Evolutionary conservation across 2,113 vertebrate species (phyloP).

Genomic region (Chlorodrepanis virens): DNA sequence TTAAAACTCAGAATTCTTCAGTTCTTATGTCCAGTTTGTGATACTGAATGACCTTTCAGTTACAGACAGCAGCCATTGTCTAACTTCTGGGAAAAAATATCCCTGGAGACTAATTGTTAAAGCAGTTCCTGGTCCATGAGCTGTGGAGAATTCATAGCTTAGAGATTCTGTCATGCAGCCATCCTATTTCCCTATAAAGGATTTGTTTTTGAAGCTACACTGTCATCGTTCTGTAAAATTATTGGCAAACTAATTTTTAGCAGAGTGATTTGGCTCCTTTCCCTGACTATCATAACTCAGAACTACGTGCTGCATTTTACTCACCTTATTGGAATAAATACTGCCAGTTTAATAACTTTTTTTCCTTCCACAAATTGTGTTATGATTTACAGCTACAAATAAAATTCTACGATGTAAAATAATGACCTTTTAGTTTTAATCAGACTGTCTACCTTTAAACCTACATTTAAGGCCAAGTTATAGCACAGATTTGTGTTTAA

Average conservation of each 20-base stretch:
- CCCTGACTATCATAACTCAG: conserved; percentile 60
- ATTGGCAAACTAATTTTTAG: conserved; percentile 78
- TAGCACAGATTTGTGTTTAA: conserved; percentile 32
- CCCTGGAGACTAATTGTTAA: conserved; percentile 69
- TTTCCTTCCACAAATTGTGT: conserved; percentile 58
- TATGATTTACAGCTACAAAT: conserved; percentile 65
- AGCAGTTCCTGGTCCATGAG: conserved; percentile 64
- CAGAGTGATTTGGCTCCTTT: conserved; percentile 59
- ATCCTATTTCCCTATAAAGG: conserved; percentile 73
- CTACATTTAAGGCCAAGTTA: conserved; percentile 53
- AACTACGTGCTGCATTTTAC: conserved; percentile 57
- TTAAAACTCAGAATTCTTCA: background rate
- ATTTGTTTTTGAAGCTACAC: conserved; percentile 70
- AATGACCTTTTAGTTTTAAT: conserved; percentile 63
- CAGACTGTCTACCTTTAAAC: conserved; percentile 47
- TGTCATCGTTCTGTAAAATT: conserved; percentile 75
- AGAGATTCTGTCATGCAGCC: conserved; percentile 67
- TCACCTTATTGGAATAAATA: conserved; percentile 72
- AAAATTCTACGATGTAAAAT: conserved; percentile 55
- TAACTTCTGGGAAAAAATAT: conserved; percentile 62
- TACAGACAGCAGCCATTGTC: conserved; percentile 41
- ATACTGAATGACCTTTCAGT: conserved; percentile 30
- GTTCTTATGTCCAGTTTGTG: conserved; percentile 7
- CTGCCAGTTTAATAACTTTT: conserved; percentile 62
- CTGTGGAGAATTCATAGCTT: conserved; percentile 72